Percentiles rank a stretch among this genome's conserved stretches.
phyloP scores from a whole-genome alignment of 2,888 invertebrate species.

The Sarcophaga carnaria region DNA sequence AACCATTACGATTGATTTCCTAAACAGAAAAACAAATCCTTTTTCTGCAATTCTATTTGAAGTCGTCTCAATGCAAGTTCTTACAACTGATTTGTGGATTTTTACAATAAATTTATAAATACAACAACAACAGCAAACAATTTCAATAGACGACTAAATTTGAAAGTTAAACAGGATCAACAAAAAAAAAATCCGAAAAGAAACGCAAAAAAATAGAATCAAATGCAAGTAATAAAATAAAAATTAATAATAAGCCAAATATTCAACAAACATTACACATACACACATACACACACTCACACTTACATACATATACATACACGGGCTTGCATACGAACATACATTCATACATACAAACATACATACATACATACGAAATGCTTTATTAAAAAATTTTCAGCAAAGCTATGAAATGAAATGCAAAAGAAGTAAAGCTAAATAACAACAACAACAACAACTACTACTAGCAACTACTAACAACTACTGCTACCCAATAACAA shows the following conservation, averaged over 20 bases:
- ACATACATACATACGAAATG: slow-evolving; percentile 11
- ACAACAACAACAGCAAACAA: slow-evolving; percentile 19
- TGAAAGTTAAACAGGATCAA: slow-evolving; percentile 24
- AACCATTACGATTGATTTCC: too few relatives aligned
- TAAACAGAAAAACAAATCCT: too few relatives aligned
- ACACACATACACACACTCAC: background rate
- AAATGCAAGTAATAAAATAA: slow-evolving; percentile 52
- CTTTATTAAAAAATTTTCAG: slow-evolving; percentile 66
- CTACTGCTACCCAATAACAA: background rate
- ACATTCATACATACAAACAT: background rate
- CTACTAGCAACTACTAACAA: slow-evolving; percentile 25
- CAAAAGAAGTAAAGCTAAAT: slow-evolving; percentile 51
- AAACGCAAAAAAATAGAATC: slow-evolving; percentile 14
- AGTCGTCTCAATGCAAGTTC: background rate
- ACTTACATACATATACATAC: background rate
- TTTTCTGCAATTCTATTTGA: too few relatives aligned
- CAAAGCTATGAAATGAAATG: slow-evolving; percentile 31
- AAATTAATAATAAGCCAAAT: slow-evolving; percentile 68
- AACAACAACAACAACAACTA: slow-evolving; percentile 6
- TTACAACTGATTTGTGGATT: background rate
- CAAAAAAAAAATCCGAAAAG: background rate
- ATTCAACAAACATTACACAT: slow-evolving; percentile 64
- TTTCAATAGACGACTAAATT: slow-evolving; percentile 58
- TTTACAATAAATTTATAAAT: background rate
- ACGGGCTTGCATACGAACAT: background rate